Evolutionary conservation across 2,113 vertebrate genomes (phyloP), one percentile per base, ranked within the genome.

Genomic region (Dipodomys ordii): DNA sequence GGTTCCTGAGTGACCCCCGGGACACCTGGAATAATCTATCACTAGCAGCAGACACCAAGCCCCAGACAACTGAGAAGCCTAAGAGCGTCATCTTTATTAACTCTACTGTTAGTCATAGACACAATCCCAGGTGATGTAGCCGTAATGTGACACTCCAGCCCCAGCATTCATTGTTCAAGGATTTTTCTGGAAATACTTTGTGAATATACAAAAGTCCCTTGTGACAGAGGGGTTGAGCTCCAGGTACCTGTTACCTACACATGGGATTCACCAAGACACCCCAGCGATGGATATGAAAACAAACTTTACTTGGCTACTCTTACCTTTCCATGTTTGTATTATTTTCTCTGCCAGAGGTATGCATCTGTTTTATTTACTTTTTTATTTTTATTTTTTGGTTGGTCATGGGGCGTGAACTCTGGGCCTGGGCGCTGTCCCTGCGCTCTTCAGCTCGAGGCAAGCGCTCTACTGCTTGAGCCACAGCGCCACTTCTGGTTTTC

Each of bases 341-440:
- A 22, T 69, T 86, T 83, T 27, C 72, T 86, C n/a, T 83, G 89
- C 87, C 84, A 90, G 85, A 85, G 19, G 62, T 81, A 35, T 71
- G 60, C 20, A 62, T 85, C 96, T 90, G 76, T 78, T 93, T 95
- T 73, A 79, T 90, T 92, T 39, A 39, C 39, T 39, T 6, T 39
- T 39, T 39, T 39, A 39, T 39, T 39, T 39, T 39, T 39, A 39
- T 39, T 39, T 39, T 39, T 39, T 39, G 39, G 39, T 39, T 39
- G 39, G 39, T 39, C 39, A 39, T 39, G 39, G 39, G 39, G 39
- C 39, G 3, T 39, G 39, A 39, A 5, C 39, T 39, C 39, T 39
- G 39, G 39, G 39, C 39, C 39, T 39, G 39, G 39, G 39, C 39
- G 5, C 39, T 39, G 39, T 39, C 39, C 39, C 39, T 39, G 39